phyloP scores from a whole-genome alignment of 2,113 vertebrate species.

The Psephotus haematonotus region DNA sequence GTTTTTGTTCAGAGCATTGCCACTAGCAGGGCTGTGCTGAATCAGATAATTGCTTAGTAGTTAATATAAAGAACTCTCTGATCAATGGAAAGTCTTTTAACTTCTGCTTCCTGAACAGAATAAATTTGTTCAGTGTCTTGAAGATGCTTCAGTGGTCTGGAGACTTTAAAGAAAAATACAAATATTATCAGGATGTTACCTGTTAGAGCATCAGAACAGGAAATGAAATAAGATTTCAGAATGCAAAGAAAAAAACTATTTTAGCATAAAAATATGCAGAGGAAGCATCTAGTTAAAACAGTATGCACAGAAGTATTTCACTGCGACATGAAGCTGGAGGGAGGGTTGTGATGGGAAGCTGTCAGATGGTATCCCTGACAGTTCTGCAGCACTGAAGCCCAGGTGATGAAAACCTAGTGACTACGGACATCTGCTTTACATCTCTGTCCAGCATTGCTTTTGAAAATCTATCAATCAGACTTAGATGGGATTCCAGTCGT shows the following conservation, averaged over 20 bases:
- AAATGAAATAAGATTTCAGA: background rate
- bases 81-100: conserved; percentile 47
- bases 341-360: background rate
- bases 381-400: background rate
- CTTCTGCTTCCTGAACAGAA: conserved; percentile 12
- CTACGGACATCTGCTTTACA: background rate
- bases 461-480: background rate
- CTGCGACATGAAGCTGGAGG: background rate
- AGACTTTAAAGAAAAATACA: background rate
- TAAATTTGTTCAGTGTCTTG: background rate
- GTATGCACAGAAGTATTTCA: background rate
- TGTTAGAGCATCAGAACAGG: background rate
- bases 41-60: background rate
- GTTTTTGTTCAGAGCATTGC: background rate
- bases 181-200: background rate
- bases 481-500: background rate
- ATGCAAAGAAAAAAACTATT: background rate
- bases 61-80: conserved; percentile 8
- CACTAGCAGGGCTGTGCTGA: background rate
- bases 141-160: background rate
- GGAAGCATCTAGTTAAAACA: background rate
- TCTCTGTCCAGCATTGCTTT: background rate
- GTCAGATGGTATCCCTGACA: background rate
- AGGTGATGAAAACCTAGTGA: background rate
- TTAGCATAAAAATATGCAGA: background rate